phyloP scores from a whole-genome alignment of 2,113 vertebrate genomes.

The Candoia aspera region DNA sequence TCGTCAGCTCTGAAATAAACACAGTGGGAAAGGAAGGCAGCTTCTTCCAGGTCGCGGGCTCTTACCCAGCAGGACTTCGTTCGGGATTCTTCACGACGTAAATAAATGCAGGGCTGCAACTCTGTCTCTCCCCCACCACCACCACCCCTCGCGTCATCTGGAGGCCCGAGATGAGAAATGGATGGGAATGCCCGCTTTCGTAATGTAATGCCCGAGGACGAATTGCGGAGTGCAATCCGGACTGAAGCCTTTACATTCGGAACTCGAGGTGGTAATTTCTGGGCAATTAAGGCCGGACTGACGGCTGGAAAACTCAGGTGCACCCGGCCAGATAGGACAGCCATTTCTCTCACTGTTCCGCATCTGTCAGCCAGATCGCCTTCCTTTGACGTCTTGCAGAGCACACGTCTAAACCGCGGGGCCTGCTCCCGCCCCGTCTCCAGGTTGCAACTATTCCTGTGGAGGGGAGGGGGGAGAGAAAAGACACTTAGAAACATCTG shows the following conservation, averaged over 20 bases:
- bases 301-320: neutral
- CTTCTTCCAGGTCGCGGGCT: neutral
- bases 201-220: neutral
- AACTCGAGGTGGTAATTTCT: neutral
- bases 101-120: neutral
- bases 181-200: neutral
- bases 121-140: neutral
- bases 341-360: constrained; percentile 60
- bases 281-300: neutral
- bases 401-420: constrained; percentile 56
- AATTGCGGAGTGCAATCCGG: neutral
- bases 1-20: neutral
- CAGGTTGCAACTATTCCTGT: constrained; percentile 29
- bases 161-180: neutral
- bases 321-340: constrained; percentile 63
- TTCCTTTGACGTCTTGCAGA: constrained; percentile 62
- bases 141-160: neutral
- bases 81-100: neutral
- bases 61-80: neutral
- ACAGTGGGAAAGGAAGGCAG: neutral
- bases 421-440: constrained; percentile 56
- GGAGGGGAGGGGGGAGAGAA: neutral
- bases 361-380: constrained; percentile 43
- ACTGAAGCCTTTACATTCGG: neutral
- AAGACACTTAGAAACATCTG: neutral